A percentile compares a stretch with the other conserved stretches of the same genome.
phyloP scores from a whole-genome alignment of 2,113 vertebrate genomes.

The Kryptolebias marmoratus region DNA sequence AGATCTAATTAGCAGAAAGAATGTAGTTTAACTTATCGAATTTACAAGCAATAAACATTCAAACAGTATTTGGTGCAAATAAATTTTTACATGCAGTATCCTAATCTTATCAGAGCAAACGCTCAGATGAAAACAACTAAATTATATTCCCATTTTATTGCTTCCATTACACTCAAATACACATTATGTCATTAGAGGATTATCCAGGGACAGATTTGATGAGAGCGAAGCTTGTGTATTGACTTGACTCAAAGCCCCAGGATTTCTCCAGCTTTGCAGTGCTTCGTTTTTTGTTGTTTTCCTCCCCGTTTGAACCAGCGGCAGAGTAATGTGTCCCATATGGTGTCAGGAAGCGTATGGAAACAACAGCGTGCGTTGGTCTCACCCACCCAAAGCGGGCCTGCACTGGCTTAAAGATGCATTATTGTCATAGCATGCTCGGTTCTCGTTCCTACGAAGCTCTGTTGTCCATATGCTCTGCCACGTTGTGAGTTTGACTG shows the following conservation, averaged over 20 bases:
- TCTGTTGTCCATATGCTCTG: conserved; percentile 34
- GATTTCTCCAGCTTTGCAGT: conserved; percentile 46
- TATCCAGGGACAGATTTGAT: conserved; percentile 62
- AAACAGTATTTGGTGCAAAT: conserved; percentile 40
- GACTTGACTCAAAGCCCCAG: conserved; percentile 45
- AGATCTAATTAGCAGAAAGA: conserved; percentile 25
- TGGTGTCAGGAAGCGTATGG: conserved; percentile 69
- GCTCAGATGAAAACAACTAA: conserved; percentile 51
- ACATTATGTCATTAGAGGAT: conserved; percentile 68
- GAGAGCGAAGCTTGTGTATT: conserved; percentile 37
- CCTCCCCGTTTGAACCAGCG: conserved; percentile 60
- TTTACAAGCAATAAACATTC: conserved; percentile 35
- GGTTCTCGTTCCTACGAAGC: conserved; percentile 27
- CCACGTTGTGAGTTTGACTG: conserved; percentile 33
- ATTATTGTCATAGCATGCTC: conserved; percentile 39
- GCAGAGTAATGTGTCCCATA: conserved; percentile 69
- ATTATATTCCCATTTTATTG: conserved; percentile 58
- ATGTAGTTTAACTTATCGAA: conserved; percentile 33
- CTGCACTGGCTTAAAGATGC: conserved; percentile 23
- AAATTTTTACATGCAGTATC: conserved; percentile 14
- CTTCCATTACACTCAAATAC: conserved; percentile 54
- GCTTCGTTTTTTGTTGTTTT: conserved; percentile 54
- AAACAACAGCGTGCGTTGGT: conserved; percentile 60
- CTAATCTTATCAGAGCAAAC: conserved; percentile 47
- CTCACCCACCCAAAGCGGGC: conserved; percentile 46